A percentile compares a stretch with the other conserved stretches of the same genome.
Evolutionary conservation across 2,888 invertebrate species (phyloP).

Genomic region (Lissonota sp.): DNA sequence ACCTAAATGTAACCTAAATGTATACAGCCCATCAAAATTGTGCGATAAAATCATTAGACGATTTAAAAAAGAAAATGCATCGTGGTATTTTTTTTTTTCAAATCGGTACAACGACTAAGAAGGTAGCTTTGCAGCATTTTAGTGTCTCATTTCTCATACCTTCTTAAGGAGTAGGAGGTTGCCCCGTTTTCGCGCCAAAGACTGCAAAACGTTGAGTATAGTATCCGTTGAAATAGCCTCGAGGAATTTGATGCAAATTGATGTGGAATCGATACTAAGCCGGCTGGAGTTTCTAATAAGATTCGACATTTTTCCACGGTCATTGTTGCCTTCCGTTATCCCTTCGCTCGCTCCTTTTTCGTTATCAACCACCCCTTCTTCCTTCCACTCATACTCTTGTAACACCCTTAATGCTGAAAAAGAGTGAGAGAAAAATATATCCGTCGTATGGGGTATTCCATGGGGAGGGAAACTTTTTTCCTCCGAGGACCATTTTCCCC

Average conservation of each 20-base stretch:
- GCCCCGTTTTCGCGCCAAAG: constrained; percentile 32
- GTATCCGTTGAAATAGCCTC: constrained; percentile 60
- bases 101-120: too few relatives aligned
- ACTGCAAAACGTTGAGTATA: constrained; percentile 52
- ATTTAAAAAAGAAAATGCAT: too few relatives aligned
- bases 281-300: constrained; percentile 78
- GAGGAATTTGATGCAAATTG: constrained; percentile 75
- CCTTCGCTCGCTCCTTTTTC: constrained; percentile 36
- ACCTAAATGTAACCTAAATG: too few relatives aligned
- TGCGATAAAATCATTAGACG: too few relatives aligned
- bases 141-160: constrained; percentile 15
- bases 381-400: neutral
- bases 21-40: too few relatives aligned
- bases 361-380: constrained; percentile 14
- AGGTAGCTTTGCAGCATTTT: constrained; percentile 4
- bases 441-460: too few relatives aligned
- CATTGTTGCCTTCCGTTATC: constrained; percentile 48
- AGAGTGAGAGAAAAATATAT: neutral
- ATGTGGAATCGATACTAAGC: constrained; percentile 78
- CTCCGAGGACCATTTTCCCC: neutral
- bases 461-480: neutral
- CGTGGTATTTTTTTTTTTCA: too few relatives aligned
- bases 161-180: constrained; percentile 13
- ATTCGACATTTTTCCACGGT: constrained; percentile 67
- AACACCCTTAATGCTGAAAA: constrained; percentile 1